Base-by-base conservation (phyloP, 2,888 invertebrate genomes). In the Eupithecia inturbata region DNA sequence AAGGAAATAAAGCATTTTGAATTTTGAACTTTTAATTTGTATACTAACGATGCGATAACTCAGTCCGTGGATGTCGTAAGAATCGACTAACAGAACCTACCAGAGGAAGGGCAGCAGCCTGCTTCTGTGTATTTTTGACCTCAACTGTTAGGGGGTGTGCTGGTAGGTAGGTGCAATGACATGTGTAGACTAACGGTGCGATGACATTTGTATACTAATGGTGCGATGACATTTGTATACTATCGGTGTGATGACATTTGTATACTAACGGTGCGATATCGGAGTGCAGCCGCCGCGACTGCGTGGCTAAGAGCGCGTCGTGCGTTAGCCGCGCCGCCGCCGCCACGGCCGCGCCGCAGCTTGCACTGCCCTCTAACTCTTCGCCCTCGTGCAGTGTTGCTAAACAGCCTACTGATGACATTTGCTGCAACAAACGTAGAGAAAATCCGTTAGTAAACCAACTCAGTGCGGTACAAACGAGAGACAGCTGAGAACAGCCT, bases 371-470 rank as follows among this genome's bases (percentile, higher is more conserved):
- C 81, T 77, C 71, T 82, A 97, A 95, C 92, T 98, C 98, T 86
- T 96, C 95, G 84, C 98, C 98, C 92, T 98, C 98, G 91, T 97
- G 97, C 66, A 98, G 95, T 9, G 98, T 98, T 26, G 98, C 98
- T 84, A 98, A 94, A 10, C 95, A 90, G 79, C 95, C 95, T 77
- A 64, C 73, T 7, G 64, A 57, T 14, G 74, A 41, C 74, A 76
- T 62, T 74, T 80, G 78, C 70, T 73, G 39, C 16, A 68, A 70
- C 3, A 62, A n/a, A n/a, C 5, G 19, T 16, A 19, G 10, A 60
- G 19, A 28, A 26, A 60, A 14, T 39, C 57, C 57, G 26, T 57
- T 57, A 57, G 26, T 12, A 0, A 14, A 57, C 14, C 12, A 57
- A 53, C 22, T 22, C 1, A 49, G 19, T 45, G n/a, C 53, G 10